Percentiles rank a stretch among this genome's conserved stretches.
Evolutionary conservation across 2,797 vertebrate genomes (phyloP).

Genomic region (Lithobates sylvaticus): DNA sequence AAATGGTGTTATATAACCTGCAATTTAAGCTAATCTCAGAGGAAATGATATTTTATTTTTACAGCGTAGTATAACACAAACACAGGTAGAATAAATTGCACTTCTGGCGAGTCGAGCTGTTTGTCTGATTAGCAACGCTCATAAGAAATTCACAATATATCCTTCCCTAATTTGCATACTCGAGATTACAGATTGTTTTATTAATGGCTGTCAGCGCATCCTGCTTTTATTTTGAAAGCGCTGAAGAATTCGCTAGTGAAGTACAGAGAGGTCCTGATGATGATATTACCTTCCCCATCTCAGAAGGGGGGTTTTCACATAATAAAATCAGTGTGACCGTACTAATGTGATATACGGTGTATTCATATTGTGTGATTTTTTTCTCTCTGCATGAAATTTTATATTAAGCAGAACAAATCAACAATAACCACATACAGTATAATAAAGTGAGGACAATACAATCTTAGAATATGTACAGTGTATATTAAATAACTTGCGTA

Average conservation of each 20-base stretch:
- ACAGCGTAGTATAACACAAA: neutral
- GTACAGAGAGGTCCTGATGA: neutral
- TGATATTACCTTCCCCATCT: neutral
- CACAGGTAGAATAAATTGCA: neutral
- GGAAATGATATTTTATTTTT: neutral
- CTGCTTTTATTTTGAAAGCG: neutral
- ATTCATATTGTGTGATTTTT: neutral
- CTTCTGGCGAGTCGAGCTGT: neutral
- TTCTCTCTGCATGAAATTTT: slow-evolving; percentile 2
- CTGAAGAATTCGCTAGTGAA: neutral
- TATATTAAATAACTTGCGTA: neutral
- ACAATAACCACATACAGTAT: neutral
- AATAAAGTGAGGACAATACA: neutral
- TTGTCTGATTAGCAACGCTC: neutral
- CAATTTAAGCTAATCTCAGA: neutral
- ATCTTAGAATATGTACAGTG: neutral
- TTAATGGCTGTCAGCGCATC: neutral
- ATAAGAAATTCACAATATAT: neutral
- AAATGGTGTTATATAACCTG: neutral
- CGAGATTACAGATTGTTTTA: neutral
- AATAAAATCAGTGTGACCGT: slow-evolving; percentile 4
- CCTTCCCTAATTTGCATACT: neutral
- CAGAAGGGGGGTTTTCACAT: neutral
- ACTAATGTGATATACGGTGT: neutral
- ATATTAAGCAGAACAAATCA: neutral